These are phyloP conservation scores for Cheumatopsyche charites DNA, from an alignment of 1,140 invertebrate species.

Conservation along the genomic window DNA sequence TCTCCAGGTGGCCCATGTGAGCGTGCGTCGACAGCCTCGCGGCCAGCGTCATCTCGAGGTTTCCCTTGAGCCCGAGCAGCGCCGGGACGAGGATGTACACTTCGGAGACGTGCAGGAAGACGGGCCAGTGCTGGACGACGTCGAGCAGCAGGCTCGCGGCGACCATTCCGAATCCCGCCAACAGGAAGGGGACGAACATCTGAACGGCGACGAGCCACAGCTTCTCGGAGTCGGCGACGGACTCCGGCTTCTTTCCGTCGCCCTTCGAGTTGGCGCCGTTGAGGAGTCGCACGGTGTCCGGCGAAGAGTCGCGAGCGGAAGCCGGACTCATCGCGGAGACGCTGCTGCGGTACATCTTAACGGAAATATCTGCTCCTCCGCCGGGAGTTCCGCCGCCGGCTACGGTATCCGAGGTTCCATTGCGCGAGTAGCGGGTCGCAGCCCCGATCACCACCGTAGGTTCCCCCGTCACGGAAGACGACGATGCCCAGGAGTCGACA, in stretches of 20 bases:
- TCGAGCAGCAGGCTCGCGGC: conserved; percentile 85
- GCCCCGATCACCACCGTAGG: too few species aligned
- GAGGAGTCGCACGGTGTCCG: conserved; percentile 45
- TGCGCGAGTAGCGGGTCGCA: neutral
- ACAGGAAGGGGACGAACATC: conserved; percentile 87
- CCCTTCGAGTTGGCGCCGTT: conserved; percentile 42
- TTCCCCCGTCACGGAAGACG: neutral
- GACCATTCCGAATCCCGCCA: conserved; percentile 93
- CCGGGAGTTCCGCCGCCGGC: neutral
- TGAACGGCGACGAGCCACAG: conserved; percentile 75
- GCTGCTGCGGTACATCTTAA: neutral
- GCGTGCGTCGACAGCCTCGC: conserved; percentile 90
- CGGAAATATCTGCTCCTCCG: too few species aligned
- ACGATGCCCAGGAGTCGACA: neutral
- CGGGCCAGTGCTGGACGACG: conserved; percentile 86
- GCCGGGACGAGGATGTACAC: conserved; percentile 94
- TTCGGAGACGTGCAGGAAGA: conserved; percentile 85
- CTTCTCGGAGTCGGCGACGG: conserved; percentile 53
- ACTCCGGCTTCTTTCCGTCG: conserved; percentile 44
- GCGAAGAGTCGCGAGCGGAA: conserved; percentile 47
- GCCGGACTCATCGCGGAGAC: neutral
- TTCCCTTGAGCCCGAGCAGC: conserved; percentile 94
- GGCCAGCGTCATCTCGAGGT: conserved; percentile 97
- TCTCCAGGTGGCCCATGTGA: conserved; percentile 82
- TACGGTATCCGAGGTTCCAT: neutral